phyloP scores from a whole-genome alignment of 2,888 invertebrate species.

The Agrochola lychnidis region DNA sequence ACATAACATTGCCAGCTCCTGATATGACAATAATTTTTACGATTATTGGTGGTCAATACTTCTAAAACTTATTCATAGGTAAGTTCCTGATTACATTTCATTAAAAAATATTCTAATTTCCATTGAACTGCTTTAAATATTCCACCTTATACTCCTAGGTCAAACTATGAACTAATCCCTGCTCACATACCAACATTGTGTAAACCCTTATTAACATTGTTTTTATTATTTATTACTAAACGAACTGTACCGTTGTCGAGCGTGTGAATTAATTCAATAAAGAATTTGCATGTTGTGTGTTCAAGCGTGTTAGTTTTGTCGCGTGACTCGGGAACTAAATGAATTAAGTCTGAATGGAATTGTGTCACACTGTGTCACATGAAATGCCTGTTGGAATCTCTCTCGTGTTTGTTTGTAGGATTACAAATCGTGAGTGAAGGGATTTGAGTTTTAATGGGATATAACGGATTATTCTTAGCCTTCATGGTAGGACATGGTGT shows the following conservation, averaged over 20 bases:
- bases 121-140: not conserved
- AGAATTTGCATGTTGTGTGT: conserved; percentile 56
- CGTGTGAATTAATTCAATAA: conserved; percentile 58
- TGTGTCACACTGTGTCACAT: conserved; percentile 38
- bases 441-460: conserved; percentile 24
- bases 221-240: conserved; percentile 28
- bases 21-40: not conserved
- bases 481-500: not conserved
- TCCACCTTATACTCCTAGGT: not conserved
- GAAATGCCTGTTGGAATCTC: conserved; percentile 41
- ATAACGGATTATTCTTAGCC: not conserved
- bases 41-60: not conserved
- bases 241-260: conserved; percentile 16
- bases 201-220: conserved; percentile 23
- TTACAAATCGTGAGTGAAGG: conserved; percentile 38
- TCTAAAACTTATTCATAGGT: not conserved
- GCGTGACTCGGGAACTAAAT: conserved; percentile 49
- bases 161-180: conserved; percentile 10
- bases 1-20: not conserved
- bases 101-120: not conserved
- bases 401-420: conserved; percentile 38
- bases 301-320: conserved; percentile 43
- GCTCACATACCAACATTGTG: conserved; percentile 11
- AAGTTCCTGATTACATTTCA: not conserved
- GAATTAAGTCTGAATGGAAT: conserved; percentile 48